Percentiles rank a stretch among this genome's conserved stretches.
phyloP scores from a whole-genome alignment of 2,888 invertebrate genomes.

The Monochamus alternatus region DNA sequence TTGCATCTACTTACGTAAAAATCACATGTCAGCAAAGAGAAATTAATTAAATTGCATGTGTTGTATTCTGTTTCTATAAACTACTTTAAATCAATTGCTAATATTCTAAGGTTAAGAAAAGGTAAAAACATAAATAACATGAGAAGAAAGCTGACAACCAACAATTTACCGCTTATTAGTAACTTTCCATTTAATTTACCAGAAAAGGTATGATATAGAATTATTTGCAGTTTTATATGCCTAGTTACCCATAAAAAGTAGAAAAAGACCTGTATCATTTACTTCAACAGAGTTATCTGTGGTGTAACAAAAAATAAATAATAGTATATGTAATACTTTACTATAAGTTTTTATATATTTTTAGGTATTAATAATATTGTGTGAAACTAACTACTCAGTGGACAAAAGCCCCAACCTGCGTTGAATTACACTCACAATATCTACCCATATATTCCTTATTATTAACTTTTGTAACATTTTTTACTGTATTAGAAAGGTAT shows the following conservation, averaged over 20 bases:
- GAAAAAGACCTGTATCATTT: background rate
- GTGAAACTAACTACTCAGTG: too few species aligned
- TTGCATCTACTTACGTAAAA: conserved; percentile 27
- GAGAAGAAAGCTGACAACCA: conserved; percentile 20
- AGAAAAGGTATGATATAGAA: conserved; percentile 13
- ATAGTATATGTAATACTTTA: background rate
- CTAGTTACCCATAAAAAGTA: background rate
- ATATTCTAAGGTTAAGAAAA: conserved; percentile 16
- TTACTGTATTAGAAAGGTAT: too few species aligned
- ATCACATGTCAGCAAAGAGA: conserved; percentile 26
- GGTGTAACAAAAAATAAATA: background rate
- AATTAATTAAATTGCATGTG: conserved; percentile 31
- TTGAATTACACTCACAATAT: too few species aligned
- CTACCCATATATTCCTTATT: too few species aligned
- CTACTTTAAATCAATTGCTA: background rate
- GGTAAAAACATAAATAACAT: conserved; percentile 11
- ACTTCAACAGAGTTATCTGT: background rate
- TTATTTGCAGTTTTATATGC: conserved; percentile 15
- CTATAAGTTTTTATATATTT: too few species aligned
- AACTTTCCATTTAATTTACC: conserved; percentile 22
- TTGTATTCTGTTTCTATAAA: conserved; percentile 6
- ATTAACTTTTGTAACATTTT: too few species aligned
- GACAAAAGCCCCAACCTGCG: too few species aligned
- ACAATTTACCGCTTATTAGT: conserved; percentile 19
- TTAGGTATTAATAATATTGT: too few species aligned